These are phyloP conservation scores for Odontocerum albicorne DNA, from an alignment of 2,888 invertebrate genomes.

Conservation along the genomic window DNA sequence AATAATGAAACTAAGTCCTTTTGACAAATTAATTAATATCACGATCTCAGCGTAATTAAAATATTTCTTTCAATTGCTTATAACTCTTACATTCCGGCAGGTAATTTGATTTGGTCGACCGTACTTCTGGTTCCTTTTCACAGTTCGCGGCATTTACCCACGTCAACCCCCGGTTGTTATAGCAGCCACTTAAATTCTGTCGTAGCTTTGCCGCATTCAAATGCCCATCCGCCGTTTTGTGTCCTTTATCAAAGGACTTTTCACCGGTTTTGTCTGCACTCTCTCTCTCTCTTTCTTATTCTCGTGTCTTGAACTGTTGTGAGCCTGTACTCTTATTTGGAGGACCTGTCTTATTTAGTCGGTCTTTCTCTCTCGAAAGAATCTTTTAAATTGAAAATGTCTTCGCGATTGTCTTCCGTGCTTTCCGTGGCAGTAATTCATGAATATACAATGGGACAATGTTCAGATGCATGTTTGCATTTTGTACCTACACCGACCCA, in stretches of 20 bases:
- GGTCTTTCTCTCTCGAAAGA: neutral
- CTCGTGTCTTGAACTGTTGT: too few relatives aligned
- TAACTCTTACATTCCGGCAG: too few relatives aligned
- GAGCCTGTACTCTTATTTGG: conserved; percentile 9
- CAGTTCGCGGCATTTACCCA: conserved; percentile 17
- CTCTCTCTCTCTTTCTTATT: too few relatives aligned
- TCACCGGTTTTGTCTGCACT: conserved; percentile 8
- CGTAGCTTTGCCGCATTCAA: conserved; percentile 30
- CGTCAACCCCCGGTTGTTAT: conserved; percentile 15
- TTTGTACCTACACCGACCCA: neutral
- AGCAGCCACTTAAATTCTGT: conserved; percentile 34
- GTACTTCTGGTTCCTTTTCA: too few relatives aligned
- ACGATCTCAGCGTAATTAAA: too few relatives aligned
- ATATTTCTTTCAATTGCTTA: too few relatives aligned
- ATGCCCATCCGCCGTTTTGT: conserved; percentile 33
- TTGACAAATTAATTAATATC: too few relatives aligned
- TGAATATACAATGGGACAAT: neutral
- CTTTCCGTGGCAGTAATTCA: neutral
- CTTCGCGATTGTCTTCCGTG: conserved; percentile 1
- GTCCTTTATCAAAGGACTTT: conserved; percentile 25
- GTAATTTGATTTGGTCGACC: too few relatives aligned
- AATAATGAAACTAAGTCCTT: too few relatives aligned
- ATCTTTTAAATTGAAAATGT: conserved; percentile 19
- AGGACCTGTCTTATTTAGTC: conserved; percentile 16
- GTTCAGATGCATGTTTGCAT: too few relatives aligned